Percentiles rank a stretch among this genome's conserved stretches.
Conservation (phyloP, 2,113 vertebrate genomes). For the Oreotragus oreotragus region DNA sequence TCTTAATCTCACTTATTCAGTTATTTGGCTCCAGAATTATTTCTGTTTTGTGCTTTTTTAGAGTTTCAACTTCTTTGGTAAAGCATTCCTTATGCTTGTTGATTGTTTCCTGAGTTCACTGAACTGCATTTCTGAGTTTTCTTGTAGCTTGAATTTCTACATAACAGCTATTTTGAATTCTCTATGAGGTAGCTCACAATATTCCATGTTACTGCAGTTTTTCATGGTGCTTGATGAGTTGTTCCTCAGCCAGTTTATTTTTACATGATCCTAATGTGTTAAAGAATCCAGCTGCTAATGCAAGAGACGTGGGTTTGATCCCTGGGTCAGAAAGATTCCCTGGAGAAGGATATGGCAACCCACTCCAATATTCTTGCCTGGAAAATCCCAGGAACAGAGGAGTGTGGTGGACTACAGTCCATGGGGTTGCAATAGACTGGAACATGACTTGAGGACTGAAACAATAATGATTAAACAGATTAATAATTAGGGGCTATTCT, state of each 20-base stretch:
- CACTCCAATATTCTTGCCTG: neutral
- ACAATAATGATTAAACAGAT: no score
- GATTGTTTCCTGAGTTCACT: neutral
- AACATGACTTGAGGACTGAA: no score
- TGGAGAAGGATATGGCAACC: neutral
- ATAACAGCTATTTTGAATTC: neutral
- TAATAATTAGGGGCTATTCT: no score
- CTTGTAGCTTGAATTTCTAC: neutral
- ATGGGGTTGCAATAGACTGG: no score
- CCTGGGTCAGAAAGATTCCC: neutral
- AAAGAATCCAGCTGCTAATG: neutral
- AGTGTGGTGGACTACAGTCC: neutral
- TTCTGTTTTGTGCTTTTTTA: neutral
- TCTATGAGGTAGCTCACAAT: neutral
- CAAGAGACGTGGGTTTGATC: neutral
- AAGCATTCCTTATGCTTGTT: neutral
- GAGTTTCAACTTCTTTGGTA: neutral
- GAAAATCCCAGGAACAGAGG: neutral
- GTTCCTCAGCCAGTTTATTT: neutral
- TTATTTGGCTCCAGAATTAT: neutral
- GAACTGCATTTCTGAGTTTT: neutral
- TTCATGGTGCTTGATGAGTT: neutral
- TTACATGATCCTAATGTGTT: neutral
- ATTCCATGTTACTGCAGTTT: neutral
- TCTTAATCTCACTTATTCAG: neutral